These are phyloP conservation scores for Andrena hattorfiana DNA, from an alignment of 2,888 invertebrate species.

Conservation along the genomic window DNA sequence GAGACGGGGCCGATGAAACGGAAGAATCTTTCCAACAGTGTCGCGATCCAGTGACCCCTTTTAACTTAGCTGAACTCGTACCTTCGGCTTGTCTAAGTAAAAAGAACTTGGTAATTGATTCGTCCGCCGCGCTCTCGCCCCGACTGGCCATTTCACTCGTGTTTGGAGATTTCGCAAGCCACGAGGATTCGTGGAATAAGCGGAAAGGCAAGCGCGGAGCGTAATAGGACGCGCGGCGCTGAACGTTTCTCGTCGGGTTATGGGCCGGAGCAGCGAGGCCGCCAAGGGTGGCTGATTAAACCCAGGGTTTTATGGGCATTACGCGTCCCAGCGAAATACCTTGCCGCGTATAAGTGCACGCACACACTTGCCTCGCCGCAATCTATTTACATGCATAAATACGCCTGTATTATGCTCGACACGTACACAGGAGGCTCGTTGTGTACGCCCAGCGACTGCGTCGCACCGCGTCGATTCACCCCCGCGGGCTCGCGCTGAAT, in stretches of 20 bases:
- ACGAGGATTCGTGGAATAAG: constrained; percentile 14
- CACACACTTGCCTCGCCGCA: constrained; percentile 27
- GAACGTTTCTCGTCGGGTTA: constrained; percentile 59
- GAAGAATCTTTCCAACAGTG: background rate
- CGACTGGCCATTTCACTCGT: background rate
- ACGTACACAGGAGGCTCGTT: constrained; percentile 27
- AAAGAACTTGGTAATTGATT: no score
- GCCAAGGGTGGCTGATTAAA: constrained; percentile 75
- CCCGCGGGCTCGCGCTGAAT: background rate
- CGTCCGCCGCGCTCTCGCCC: background rate
- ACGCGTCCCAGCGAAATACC: constrained; percentile 65
- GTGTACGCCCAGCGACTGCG: background rate
- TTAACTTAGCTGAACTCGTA: no score
- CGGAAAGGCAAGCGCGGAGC: constrained; percentile 20
- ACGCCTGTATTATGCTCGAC: constrained; percentile 59
- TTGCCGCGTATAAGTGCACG: constrained; percentile 36
- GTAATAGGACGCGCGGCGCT: constrained; percentile 45
- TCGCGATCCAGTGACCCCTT: background rate
- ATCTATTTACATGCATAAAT: constrained; percentile 68
- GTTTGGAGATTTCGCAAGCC: background rate
- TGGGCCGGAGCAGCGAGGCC: constrained; percentile 35
- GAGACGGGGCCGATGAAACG: constrained; percentile 28
- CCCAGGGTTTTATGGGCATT: constrained; percentile 75
- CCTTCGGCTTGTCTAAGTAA: no score
- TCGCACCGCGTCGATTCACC: constrained; percentile 11